These are phyloP conservation scores for Urocolius indicus DNA, from an alignment of 2,113 vertebrate species.

Conservation along the genomic window DNA sequence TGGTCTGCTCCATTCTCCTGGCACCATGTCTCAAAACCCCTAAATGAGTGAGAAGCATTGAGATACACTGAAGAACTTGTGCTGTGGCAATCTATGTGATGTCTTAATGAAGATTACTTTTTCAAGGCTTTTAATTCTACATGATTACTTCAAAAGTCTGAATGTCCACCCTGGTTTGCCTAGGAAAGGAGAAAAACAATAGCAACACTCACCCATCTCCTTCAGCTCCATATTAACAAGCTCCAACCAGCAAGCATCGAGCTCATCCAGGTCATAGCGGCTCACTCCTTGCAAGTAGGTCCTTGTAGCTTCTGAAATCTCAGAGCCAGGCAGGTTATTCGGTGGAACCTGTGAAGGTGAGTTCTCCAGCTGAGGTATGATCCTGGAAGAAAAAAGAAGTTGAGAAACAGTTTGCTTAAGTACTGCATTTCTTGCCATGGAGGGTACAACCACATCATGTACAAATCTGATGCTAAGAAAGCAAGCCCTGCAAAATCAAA, in stretches of 20 bases:
- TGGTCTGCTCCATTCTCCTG: neutral
- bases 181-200: neutral
- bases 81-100: no score
- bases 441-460: accelerated
- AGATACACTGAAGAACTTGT: neutral
- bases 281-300: slow-evolving; percentile 80
- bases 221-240: slow-evolving; percentile 92
- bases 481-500: neutral
- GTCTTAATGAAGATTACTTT: neutral
- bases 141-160: neutral
- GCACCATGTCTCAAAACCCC: neutral
- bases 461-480: neutral
- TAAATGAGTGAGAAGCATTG: neutral
- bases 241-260: slow-evolving; percentile 93
- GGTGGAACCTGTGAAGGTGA: slow-evolving; percentile 58
- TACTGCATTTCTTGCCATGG: neutral
- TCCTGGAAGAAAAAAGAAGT: slow-evolving; percentile 53
- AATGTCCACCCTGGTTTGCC: neutral
- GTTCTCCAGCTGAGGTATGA: slow-evolving; percentile 76
- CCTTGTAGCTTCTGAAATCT: slow-evolving; percentile 75
- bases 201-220: slow-evolving; percentile 86
- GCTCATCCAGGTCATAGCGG: slow-evolving; percentile 95
- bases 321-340: slow-evolving; percentile 23
- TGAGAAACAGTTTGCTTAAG: neutral
- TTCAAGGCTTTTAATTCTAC: neutral